These are phyloP conservation scores for Hyles vespertilio DNA, from an alignment of 1,140 invertebrate genomes.

Conservation along the genomic window DNA sequence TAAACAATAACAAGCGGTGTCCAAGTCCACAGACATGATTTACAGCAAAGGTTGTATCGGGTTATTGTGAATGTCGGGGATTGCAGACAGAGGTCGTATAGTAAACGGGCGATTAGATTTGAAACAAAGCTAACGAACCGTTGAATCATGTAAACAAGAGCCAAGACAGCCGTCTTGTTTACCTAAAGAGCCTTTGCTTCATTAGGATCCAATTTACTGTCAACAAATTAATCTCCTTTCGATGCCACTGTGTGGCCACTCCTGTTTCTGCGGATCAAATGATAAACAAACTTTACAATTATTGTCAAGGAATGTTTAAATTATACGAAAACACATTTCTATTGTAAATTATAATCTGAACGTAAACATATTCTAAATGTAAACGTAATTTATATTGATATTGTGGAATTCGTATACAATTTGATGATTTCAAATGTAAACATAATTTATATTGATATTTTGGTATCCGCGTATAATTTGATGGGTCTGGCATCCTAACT, in stretches of 20 bases:
- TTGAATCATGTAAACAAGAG: conserved; percentile 70
- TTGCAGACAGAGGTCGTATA: conserved; percentile 2
- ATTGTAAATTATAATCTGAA: background rate
- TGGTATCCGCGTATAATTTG: too few relatives aligned
- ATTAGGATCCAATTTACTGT: conserved; percentile 74
- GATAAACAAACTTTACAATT: background rate
- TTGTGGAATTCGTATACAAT: too few relatives aligned
- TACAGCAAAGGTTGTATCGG: background rate
- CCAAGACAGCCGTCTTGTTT: conserved; percentile 72
- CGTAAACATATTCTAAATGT: too few relatives aligned
- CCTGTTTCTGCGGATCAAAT: conserved; percentile 3
- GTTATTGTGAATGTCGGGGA: conserved; percentile 1
- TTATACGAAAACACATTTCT: background rate
- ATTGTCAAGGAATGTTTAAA: background rate
- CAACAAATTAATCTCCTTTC: conserved; percentile 69
- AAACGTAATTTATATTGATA: too few relatives aligned
- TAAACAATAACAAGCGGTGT: too few relatives aligned
- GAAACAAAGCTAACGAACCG: conserved; percentile 74
- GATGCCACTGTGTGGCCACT: conserved; percentile 33
- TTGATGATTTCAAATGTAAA: too few relatives aligned
- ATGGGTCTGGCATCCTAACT: too few relatives aligned
- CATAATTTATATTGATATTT: too few relatives aligned
- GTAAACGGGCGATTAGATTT: conserved; percentile 64
- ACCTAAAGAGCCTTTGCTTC: conserved; percentile 73
- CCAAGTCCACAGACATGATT: background rate